Evolutionary conservation across 2,888 invertebrate species (phyloP), one percentile per base, ranked within the genome.

Genomic region (Agrochola litura): DNA sequence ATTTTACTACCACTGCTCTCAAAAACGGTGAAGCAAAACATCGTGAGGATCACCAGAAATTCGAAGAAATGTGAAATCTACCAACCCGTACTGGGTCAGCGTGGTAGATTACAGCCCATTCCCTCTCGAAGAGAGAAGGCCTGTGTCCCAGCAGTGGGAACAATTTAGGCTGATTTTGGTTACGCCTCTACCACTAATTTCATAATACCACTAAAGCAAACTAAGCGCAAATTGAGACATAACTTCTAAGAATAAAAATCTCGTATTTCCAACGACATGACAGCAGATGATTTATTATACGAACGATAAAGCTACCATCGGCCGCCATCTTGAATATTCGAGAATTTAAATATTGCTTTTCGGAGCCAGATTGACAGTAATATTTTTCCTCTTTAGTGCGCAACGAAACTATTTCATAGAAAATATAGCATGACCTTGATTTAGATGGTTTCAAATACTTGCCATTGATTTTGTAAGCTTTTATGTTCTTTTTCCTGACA

Each of bases 241-340:
- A 86, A 88, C 86, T 90, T 86, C 85, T 84, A 84, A 85, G 88
- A 90, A 90, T 91, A 88, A 90, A 91, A 92, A 91, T 91, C 90
- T 87, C 82, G 88, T 90, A 90, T 90, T 89, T 90, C 89, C 88
- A 86, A 87, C 88, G 85, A 87, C 88, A 86, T 90, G 93, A 93
- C 93, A 91, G 89, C 85, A 74, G 86, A 87, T 93, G 92, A 94
- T 94, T 93, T 93, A 93, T 93, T 90, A 88, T 77, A 89, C 65
- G 74, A 86, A 85, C 90, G 92, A 91, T 92, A 93, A 92, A 89
- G 88, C 89, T 86, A 89, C 86, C 92, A 92, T 92, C 89, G 86
- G 65, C 76, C 83, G 89, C 91, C 91, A 92, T 92, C 91, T 91
- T 90, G 91, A 89, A 90, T 90, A 84, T 86, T 87, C 85, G 81